A percentile compares a stretch with the other conserved stretches of the same genome.
Conservation (phyloP, 2,113 vertebrate species). For the Coturnix japonica region DNA sequence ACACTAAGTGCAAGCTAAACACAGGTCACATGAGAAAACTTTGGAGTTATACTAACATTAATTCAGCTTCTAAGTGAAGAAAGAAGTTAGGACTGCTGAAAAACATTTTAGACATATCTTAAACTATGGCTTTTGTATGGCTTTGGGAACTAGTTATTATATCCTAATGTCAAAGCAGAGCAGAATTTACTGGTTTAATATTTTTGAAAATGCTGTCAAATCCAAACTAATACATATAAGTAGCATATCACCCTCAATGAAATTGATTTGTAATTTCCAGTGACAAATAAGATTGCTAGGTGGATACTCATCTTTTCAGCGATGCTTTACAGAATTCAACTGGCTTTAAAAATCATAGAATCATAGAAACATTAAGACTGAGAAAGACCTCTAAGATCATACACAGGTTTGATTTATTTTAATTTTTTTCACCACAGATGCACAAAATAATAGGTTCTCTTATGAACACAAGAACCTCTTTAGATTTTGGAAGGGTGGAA, state of each 20-base stretch:
- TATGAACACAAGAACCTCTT: neutral
- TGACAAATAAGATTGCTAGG: neutral
- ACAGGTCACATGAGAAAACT: neutral
- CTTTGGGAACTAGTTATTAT: neutral
- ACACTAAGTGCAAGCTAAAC: conserved; percentile 47
- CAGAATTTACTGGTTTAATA: neutral
- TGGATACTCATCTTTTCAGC: neutral
- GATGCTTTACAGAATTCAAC: neutral
- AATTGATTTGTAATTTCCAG: neutral
- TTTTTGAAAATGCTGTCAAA: neutral
- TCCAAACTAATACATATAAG: neutral
- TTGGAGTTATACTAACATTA: neutral
- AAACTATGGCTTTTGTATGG: neutral
- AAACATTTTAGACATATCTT: neutral
- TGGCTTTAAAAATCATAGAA: neutral
- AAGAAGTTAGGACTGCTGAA: neutral
- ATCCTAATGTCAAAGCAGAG: neutral
- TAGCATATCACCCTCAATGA: neutral
- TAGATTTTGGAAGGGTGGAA: neutral
- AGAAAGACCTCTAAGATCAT: neutral
- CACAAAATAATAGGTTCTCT: neutral
- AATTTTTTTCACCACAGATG: neutral
- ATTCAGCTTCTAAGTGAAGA: neutral
- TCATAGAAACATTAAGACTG: no score
- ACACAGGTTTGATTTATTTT: neutral